Evolutionary conservation across 2,888 invertebrate genomes (phyloP).

Genomic region (Tryphoninae sp.): DNA sequence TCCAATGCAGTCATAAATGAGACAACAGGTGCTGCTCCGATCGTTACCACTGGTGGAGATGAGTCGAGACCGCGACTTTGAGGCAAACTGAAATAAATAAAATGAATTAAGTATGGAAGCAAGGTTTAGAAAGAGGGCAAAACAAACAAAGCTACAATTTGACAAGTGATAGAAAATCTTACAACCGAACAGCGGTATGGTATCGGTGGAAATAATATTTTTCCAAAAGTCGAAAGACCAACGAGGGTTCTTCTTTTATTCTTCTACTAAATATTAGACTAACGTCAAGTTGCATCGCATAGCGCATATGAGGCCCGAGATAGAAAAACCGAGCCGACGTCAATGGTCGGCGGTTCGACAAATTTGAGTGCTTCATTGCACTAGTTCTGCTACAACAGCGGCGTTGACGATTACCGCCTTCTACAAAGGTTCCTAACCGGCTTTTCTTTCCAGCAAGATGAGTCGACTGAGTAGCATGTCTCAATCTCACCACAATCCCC

Average conservation of each 20-base stretch:
- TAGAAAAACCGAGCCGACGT: not conserved
- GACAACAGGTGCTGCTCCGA: conserved; percentile 68
- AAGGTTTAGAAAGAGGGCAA: not conserved
- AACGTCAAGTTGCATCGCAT: conserved; percentile 16
- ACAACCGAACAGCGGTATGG: not conserved
- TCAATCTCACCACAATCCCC: conserved; percentile 19
- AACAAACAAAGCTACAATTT: not conserved
- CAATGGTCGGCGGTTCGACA: not conserved
- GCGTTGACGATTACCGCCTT: not conserved
- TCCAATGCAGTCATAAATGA: conserved; percentile 71
- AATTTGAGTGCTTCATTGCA: not conserved
- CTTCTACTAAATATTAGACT: conserved; percentile 15
- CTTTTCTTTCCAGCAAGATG: conserved; percentile 2
- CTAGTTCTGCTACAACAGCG: not conserved
- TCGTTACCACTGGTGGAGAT: conserved; percentile 71
- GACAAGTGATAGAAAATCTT: not conserved
- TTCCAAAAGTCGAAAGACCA: not conserved
- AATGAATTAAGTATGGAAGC: not conserved
- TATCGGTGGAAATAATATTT: conserved; percentile 8
- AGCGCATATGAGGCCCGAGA: not conserved
- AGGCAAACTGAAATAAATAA: conserved; percentile 71
- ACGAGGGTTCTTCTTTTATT: not conserved
- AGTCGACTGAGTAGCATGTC: not conserved
- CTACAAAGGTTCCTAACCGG: not conserved
- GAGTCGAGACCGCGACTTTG: conserved; percentile 68